Percentiles rank a stretch among this genome's conserved stretches.
phyloP scores from a whole-genome alignment of 2,797 vertebrate species.

The Neoniphon sammara region DNA sequence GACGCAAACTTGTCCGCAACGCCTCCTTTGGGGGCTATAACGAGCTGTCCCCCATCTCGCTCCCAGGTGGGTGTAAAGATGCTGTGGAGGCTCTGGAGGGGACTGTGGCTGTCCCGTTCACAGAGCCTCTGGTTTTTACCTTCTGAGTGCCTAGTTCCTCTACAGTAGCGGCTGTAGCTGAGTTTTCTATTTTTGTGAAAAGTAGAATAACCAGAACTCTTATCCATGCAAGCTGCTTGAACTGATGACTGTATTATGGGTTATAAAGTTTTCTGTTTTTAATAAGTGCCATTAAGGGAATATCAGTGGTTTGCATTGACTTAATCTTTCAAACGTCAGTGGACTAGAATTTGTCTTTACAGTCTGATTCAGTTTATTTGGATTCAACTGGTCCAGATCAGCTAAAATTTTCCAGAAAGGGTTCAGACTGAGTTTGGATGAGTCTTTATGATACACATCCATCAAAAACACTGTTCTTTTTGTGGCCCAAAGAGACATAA shows the following conservation, averaged over 20 bases:
- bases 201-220: not conserved
- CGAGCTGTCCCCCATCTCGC: constrained; percentile 88
- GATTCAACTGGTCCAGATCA: not conserved
- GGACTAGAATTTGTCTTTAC: not conserved
- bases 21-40: constrained; percentile 98
- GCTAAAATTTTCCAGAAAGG: not conserved
- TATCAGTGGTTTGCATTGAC: not conserved
- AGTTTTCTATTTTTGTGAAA: not conserved
- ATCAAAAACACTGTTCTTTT: too few species aligned
- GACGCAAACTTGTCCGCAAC: constrained; percentile 96
- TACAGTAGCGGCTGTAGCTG: constrained; percentile 5
- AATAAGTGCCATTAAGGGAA: too few species aligned
- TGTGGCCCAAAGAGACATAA: too few species aligned
- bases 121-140: constrained; percentile 20
- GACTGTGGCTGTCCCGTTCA: not conserved
- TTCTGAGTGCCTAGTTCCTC: not conserved
- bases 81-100: constrained; percentile 4
- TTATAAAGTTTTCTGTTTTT: too few species aligned
- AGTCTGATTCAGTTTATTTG: not conserved
- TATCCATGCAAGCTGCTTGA: not conserved
- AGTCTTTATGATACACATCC: not conserved
- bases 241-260: not conserved
- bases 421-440: not conserved
- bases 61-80: constrained; percentile 89
- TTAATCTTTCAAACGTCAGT: not conserved